Evolutionary conservation across 2,113 vertebrate genomes (phyloP).

Genomic region (Strigops habroptila): DNA sequence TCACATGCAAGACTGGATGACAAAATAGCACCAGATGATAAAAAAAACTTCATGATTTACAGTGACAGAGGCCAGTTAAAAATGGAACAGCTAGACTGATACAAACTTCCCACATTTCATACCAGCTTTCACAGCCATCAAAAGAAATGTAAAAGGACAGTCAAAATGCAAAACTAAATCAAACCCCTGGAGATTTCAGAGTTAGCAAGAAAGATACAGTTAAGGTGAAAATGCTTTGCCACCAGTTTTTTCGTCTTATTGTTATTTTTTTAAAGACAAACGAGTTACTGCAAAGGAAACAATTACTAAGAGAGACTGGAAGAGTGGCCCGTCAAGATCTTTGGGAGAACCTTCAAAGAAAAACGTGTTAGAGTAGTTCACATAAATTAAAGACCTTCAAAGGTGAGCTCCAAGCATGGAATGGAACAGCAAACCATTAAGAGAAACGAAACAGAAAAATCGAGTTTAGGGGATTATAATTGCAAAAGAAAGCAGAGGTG

Average conservation of each 20-base stretch:
- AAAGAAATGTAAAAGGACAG: constrained; percentile 77
- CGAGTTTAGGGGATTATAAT: constrained; percentile 51
- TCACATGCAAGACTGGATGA: constrained; percentile 82
- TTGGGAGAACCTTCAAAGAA: constrained; percentile 87
- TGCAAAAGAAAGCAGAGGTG: constrained; percentile 64
- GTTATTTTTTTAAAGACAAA: constrained; percentile 74
- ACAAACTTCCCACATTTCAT: constrained; percentile 81
- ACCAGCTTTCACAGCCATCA: constrained; percentile 82
- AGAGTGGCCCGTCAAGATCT: constrained; percentile 82
- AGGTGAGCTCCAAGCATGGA: constrained; percentile 78
- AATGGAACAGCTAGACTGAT: constrained; percentile 73
- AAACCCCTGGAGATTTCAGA: constrained; percentile 74
- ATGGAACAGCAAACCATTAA: constrained; percentile 78
- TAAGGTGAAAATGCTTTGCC: constrained; percentile 64
- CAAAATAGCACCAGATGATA: constrained; percentile 68
- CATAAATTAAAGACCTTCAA: constrained; percentile 77
- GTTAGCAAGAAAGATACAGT: constrained; percentile 74
- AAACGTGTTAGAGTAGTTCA: constrained; percentile 84
- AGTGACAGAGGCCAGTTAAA: constrained; percentile 77
- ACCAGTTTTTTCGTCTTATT: neutral
- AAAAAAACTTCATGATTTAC: constrained; percentile 69
- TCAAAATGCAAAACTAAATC: constrained; percentile 76
- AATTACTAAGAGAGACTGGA: constrained; percentile 83
- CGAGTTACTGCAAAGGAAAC: constrained; percentile 85
- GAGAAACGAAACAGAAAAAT: constrained; percentile 69